Base-by-base conservation (phyloP, 2,113 vertebrate genomes). In the Lonchura striata region DNA sequence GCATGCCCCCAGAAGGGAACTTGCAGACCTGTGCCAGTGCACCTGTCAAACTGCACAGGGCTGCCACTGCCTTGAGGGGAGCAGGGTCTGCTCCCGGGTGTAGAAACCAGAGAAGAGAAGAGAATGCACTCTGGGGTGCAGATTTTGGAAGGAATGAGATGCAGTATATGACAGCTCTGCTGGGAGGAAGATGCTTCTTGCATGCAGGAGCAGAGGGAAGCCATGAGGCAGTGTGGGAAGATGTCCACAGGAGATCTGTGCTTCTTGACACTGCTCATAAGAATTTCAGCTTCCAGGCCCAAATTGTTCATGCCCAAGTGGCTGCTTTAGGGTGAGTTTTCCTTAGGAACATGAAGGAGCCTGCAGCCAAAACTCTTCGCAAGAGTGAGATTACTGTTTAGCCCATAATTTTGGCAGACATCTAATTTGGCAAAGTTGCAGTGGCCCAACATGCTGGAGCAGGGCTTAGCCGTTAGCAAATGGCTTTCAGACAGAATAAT, bases 391-490 rank as follows among this genome's bases (percentile, higher is more conserved):
- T 5, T 57, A 0, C 25, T 41, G 13, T 78, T 90, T 75, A 91
- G 46, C 82, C 57, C 39, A 66, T 63, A 74, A 74, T 90, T 93
- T 92, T 95, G 90, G 68, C 90, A 88, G 44, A 64, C 13, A 22
- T 37, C 25, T 85, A 24, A 42, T 77, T 88, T 90, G 75, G 92
- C 83, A 92, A 90, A 94, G 39, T 33, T 78, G 35, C 47, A n/a
- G 60, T 65, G 47, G 54, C 39, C 50, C 21, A 52, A 56, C 72
- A 35, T 70, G 88, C 71, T 86, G 64, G 28, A 92, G 71, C 86
- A 86, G 33, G 13, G 63, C 23, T 88, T 80, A 10, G 5, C 7
- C 22, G 47, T 85, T 80, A 74, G 50, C 44, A 90, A 49, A 68
- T 49, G 44, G 19, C 70, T 90, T 93, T 79, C 49, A 77, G 80